phyloP scores from a whole-genome alignment of 2,113 vertebrate species.

The Nibea coibor region DNA sequence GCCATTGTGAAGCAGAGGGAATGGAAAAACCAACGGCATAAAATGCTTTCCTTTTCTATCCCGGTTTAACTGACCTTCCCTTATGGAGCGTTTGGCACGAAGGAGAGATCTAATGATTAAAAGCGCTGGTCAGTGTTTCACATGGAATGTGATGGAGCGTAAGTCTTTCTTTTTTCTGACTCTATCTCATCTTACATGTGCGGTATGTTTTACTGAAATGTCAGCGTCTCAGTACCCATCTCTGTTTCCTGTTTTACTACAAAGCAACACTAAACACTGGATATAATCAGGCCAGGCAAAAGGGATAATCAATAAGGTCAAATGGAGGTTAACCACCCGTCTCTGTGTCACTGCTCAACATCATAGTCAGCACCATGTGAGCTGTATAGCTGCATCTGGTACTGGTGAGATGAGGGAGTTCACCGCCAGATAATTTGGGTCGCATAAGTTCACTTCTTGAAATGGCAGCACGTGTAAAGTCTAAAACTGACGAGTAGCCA shows the following conservation, averaged over 20 bases:
- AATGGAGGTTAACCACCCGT: slow-evolving; percentile 34
- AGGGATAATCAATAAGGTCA: slow-evolving; percentile 64
- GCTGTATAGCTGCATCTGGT: slow-evolving; percentile 63
- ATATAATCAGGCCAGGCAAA: slow-evolving; percentile 8
- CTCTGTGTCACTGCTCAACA: slow-evolving; percentile 39
- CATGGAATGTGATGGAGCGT: slow-evolving; percentile 24
- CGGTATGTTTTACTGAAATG: neutral
- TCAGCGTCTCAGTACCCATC: neutral
- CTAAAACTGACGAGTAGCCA: slow-evolving; percentile 48
- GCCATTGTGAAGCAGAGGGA: slow-evolving; percentile 51
- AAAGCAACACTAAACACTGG: slow-evolving; percentile 18
- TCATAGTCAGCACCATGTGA: slow-evolving; percentile 43
- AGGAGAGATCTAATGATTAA: slow-evolving; percentile 49
- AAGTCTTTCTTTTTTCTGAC: neutral
- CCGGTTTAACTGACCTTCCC: slow-evolving; percentile 24
- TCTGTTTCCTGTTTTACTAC: neutral
- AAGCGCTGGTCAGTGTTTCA: slow-evolving; percentile 21
- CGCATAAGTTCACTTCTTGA: slow-evolving; percentile 63
- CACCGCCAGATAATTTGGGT: slow-evolving; percentile 55
- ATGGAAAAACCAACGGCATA: slow-evolving; percentile 49
- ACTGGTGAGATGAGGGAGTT: slow-evolving; percentile 37
- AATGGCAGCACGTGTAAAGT: slow-evolving; percentile 63
- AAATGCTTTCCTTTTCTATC: slow-evolving; percentile 45
- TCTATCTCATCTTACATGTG: slow-evolving; percentile 4
- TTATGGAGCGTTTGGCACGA: slow-evolving; percentile 46